Conservation (phyloP, 92 coral and sea anemone genomes). For the Muricea muricata region DNA sequence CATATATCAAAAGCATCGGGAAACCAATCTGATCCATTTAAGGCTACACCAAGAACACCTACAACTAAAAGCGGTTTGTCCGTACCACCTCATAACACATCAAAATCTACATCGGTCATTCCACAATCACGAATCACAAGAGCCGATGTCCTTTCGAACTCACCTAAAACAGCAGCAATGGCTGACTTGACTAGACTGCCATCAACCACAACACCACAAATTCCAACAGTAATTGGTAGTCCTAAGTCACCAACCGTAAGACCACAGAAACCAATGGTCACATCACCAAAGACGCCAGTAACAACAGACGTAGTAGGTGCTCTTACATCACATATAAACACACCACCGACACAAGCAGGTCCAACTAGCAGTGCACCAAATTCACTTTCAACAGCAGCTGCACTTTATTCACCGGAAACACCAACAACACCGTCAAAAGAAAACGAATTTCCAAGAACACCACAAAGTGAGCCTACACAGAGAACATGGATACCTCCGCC, state of each 20-base stretch:
- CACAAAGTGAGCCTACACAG: constrained; percentile 8
- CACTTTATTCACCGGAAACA: not conserved
- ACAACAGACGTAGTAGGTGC: not conserved
- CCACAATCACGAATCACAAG: not conserved
- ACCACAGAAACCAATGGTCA: not conserved
- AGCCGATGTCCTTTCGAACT: not conserved
- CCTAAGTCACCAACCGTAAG: not conserved
- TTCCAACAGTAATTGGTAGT: not conserved
- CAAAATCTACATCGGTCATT: not conserved
- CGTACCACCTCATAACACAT: not conserved
- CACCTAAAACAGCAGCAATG: not conserved
- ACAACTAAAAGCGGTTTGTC: not conserved
- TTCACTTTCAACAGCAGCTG: not conserved
- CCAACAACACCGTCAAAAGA: not conserved
- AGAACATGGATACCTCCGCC: constrained; percentile 40
- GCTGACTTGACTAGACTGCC: not conserved
- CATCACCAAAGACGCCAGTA: not conserved
- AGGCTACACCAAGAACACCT: not conserved
- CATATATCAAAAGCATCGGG: not conserved
- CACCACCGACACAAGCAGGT: not conserved
- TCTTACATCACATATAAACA: not conserved
- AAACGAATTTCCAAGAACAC: not conserved
- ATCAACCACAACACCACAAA: not conserved
- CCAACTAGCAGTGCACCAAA: not conserved
- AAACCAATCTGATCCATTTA: no score